Evolutionary conservation across 2,797 vertebrate species (phyloP).

Genomic region (Myotis findleyi): DNA sequence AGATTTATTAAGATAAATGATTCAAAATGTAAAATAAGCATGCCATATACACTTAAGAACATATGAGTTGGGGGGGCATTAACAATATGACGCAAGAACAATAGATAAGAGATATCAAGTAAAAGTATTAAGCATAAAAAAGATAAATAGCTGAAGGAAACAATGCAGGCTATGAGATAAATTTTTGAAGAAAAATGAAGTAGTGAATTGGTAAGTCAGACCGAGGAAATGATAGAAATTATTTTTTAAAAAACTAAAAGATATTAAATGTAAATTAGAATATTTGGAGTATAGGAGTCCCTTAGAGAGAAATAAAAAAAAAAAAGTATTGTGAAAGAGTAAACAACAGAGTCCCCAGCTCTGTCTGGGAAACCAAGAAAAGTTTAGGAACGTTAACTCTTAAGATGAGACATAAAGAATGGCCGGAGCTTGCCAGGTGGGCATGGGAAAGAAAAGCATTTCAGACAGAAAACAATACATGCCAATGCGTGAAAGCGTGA

Average conservation of each 20-base stretch:
- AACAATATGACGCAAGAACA: neutral
- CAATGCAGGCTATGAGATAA: neutral
- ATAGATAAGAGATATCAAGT: neutral
- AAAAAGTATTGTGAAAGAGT: neutral
- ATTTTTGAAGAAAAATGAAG: conserved; percentile 48
- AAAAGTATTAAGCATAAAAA: neutral
- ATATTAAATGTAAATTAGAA: conserved; percentile 17
- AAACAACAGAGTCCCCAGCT: neutral
- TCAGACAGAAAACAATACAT: neutral
- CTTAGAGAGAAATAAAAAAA: neutral
- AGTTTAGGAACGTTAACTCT: neutral
- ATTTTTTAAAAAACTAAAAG: neutral
- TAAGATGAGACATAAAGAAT: neutral
- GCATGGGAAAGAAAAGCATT: neutral
- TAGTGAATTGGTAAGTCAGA: neutral
- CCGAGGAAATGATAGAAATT: neutral
- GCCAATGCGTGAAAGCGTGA: neutral
- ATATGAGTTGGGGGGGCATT: neutral
- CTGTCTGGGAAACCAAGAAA: neutral
- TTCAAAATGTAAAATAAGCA: conserved; percentile 32
- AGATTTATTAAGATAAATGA: conserved; percentile 20
- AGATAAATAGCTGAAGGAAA: neutral
- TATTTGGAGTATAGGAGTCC: neutral
- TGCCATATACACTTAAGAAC: neutral
- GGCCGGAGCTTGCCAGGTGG: neutral